Conservation (phyloP, 2,113 vertebrate genomes). For the Atrichornis clamosus region DNA sequence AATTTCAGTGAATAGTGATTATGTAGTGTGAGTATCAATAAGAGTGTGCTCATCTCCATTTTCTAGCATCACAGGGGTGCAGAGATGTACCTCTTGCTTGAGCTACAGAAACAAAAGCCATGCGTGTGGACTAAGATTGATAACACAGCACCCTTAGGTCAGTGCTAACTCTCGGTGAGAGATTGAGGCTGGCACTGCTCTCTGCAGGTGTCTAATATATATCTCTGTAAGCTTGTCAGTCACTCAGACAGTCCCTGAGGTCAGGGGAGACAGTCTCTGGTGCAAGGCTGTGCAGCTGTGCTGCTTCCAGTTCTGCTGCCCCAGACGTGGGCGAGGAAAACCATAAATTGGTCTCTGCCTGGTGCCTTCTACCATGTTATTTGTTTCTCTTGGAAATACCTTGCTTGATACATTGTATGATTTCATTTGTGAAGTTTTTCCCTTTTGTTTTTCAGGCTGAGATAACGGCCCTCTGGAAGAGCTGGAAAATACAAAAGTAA, state of each 20-base stretch:
- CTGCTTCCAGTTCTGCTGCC: not conserved
- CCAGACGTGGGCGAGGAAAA: not conserved
- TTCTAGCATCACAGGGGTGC: not conserved
- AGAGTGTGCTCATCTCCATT: not conserved
- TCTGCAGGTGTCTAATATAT: not conserved
- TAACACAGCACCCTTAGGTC: not conserved
- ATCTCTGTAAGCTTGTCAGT: not conserved
- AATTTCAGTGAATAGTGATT: not conserved
- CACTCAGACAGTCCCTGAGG: not conserved
- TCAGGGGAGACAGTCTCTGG: not conserved
- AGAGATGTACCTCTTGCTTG: not conserved
- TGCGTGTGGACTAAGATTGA: not conserved
- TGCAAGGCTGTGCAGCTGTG: not conserved
- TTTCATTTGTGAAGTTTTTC: not conserved
- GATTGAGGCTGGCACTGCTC: not conserved
- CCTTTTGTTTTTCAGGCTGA: not conserved
- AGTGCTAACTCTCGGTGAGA: not conserved
- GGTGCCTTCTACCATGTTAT: not conserved
- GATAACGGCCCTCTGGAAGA: not conserved
- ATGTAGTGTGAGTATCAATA: not conserved
- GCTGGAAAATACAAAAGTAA: constrained; percentile 4
- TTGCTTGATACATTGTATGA: not conserved
- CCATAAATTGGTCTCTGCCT: not conserved
- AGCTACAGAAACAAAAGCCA: not conserved
- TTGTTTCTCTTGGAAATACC: not conserved